Conservation (phyloP, 2,888 invertebrate species). For the Oscheius sp. region DNA sequence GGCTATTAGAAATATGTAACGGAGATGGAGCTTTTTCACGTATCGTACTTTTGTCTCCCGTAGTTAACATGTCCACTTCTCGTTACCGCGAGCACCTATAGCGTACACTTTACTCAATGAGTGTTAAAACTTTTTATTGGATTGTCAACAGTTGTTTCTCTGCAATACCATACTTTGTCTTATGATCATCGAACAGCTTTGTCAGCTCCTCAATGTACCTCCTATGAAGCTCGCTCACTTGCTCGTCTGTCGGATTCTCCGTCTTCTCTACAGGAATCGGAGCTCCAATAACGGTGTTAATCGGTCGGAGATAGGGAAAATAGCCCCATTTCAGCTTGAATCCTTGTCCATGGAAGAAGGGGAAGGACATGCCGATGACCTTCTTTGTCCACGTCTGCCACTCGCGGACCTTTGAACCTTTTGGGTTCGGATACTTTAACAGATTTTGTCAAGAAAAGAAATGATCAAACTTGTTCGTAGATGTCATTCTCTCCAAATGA, state of each 20-base stretch:
- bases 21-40: too few relatives aligned
- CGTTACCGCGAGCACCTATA: too few relatives aligned
- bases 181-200: conserved; percentile 85
- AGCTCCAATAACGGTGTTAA: conserved; percentile 62
- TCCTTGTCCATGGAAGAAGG: conserved; percentile 80
- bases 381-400: conserved; percentile 53
- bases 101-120: not conserved
- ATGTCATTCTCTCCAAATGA: conserved; percentile 76
- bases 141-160: conserved; percentile 48
- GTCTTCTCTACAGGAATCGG: conserved; percentile 55
- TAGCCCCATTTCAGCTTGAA: conserved; percentile 90
- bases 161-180: conserved; percentile 80
- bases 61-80: too few relatives aligned
- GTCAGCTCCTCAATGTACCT: conserved; percentile 82
- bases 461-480: conserved; percentile 57
- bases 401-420: conserved; percentile 42
- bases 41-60: too few relatives aligned
- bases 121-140: conserved; percentile 28
- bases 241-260: conserved; percentile 48
- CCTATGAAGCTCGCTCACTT: conserved; percentile 80
- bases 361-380: conserved; percentile 73
- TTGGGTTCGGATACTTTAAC: conserved; percentile 25
- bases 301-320: conserved; percentile 78
- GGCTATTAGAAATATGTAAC: too few relatives aligned
- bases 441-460: not conserved